Base-by-base conservation (phyloP, 2,888 invertebrate species). In the Oegoconia quadripuncta region DNA sequence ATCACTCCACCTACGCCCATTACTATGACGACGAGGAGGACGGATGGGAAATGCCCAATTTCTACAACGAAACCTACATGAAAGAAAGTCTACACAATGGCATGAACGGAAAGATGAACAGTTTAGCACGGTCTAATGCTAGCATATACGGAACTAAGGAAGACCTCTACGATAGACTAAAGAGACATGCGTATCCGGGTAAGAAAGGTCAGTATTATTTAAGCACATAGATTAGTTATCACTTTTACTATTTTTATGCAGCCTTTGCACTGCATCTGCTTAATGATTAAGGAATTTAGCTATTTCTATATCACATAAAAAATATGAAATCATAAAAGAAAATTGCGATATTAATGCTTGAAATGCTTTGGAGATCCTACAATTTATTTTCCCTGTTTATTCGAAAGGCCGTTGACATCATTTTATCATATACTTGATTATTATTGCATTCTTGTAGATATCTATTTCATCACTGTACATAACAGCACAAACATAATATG, bases 21-120 rank as follows among this genome's bases (percentile, higher is more conserved):
- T 97, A 97, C 74, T 97, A 97, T 59, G 97, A 97, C 68, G 97
- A 97, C 58, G 97, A 97, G 69, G 97, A 97, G 77, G 97, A 97
- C 61, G 97, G 97, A 31, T 97, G 97, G 97, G 97, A 97, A 73
- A 97, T 97, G 97, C 97, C 97, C 0, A 97, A 97, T 79, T 97
- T 97, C 79, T 97, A 97, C 83, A 97, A 97, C 74, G 97, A 97
- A 81, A 96, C 97, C 1, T 97, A 97, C 69, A 96, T 97, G 96
- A 97, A 97, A 84, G 96, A 96, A 88, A 92, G 96, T 67, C 90
- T 97, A 39, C 96, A 96, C 76, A 95, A 93, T 58, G 93, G 93
- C 14, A 92, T 93, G 78, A 92, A 92, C 58, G 94, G 93, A 15
- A 96, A 96, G 79, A 95, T 96, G 94, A 97, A 96, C 84, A 96